These are phyloP conservation scores for Thelaira solivaga DNA, from an alignment of 2,888 invertebrate species.

Conservation along the genomic window DNA sequence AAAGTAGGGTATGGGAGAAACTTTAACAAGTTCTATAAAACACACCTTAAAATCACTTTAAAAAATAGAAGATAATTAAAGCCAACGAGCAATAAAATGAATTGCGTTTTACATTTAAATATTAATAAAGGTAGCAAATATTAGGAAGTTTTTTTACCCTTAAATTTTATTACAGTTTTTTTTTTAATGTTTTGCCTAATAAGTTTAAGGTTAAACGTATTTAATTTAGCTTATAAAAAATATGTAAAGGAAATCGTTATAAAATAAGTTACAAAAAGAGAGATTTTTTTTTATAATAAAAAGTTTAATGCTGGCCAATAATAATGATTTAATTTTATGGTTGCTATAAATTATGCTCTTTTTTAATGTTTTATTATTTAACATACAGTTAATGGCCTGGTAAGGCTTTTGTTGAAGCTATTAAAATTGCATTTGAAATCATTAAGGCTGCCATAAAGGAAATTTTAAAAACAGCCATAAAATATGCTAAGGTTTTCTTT, in stretches of 20 bases:
- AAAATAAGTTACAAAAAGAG: slow-evolving; percentile 11
- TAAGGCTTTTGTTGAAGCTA: not conserved
- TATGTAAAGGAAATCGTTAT: not conserved
- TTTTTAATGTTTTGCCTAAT: not conserved
- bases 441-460: not conserved
- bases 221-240: slow-evolving; percentile 1
- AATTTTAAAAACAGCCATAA: slow-evolving; percentile 6
- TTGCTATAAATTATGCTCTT: slow-evolving; percentile 21
- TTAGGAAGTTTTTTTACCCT: no score
- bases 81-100: no score
- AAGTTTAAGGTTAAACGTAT: slow-evolving; percentile 32
- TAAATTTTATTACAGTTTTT: slow-evolving; percentile 6
- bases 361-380: not conserved
- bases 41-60: no score
- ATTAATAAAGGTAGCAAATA: no score
- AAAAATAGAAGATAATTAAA: no score
- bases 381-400: not conserved
- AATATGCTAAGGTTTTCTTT: not conserved
- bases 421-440: slow-evolving; percentile 9
- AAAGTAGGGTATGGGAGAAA: no score
- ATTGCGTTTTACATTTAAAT: no score
- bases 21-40: no score
- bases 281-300: slow-evolving; percentile 6
- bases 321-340: slow-evolving; percentile 37
- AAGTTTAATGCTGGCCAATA: slow-evolving; percentile 37